Evolutionary conservation across 2,113 vertebrate species (phyloP).

Genomic region (Brachypodius melanocephalos): DNA sequence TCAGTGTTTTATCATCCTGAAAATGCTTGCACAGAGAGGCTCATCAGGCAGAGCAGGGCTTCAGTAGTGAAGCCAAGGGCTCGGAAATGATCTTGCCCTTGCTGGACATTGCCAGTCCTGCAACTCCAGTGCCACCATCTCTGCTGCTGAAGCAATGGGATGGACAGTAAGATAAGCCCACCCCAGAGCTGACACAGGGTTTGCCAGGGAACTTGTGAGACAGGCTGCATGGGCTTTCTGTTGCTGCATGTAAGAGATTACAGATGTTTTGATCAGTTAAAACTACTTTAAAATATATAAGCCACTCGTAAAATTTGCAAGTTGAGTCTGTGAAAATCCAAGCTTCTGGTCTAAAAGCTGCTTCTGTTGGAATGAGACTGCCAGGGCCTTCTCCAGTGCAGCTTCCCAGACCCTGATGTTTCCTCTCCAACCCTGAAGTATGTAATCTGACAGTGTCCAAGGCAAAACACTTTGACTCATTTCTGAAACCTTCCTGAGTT

Average conservation of each 20-base stretch:
- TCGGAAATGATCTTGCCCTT: neutral
- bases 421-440: neutral
- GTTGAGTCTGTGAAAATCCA: neutral
- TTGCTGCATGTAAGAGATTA: neutral
- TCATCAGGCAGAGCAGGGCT: neutral
- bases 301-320: neutral
- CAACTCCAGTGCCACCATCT: neutral
- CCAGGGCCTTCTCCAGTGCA: neutral
- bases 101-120: neutral
- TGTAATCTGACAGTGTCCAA: neutral
- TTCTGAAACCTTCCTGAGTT: neutral
- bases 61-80: neutral
- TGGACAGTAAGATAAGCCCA: neutral
- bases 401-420: neutral
- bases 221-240: neutral
- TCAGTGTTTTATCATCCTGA: neutral
- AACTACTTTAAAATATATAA: neutral
- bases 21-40: neutral
- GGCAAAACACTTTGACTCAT: rapidly evolving
- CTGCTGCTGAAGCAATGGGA: neutral
- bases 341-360: neutral
- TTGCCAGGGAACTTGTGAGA: neutral
- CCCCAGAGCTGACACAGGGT: rapidly evolving
- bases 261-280: neutral
- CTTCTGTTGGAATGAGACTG: neutral